These are phyloP conservation scores for Myopa testacea DNA, from an alignment of 2,888 invertebrate species.

Conservation along the genomic window DNA sequence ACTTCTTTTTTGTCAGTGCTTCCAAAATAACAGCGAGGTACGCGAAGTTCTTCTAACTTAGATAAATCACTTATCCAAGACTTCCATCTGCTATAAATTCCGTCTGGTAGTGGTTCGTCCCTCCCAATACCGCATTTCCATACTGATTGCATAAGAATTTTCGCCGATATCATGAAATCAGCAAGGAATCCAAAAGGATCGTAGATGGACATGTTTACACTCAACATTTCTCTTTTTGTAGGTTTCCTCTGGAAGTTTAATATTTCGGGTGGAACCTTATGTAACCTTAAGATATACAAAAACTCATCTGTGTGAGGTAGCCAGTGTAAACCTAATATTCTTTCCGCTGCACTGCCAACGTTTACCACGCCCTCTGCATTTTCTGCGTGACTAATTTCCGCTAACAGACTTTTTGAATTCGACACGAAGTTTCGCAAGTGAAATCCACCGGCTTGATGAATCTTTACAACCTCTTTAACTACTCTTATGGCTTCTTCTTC, in stretches of 20 bases:
- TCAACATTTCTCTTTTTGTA: conserved; percentile 10
- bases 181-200: neutral
- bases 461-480: neutral
- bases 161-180: too few relatives aligned
- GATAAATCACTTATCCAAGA: too few relatives aligned
- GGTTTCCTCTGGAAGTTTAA: neutral
- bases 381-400: neutral
- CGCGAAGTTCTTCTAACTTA: too few relatives aligned
- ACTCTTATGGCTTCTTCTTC: neutral
- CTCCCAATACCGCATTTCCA: too few relatives aligned
- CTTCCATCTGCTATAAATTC: too few relatives aligned
- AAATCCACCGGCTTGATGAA: conserved; percentile 1
- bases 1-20: too few relatives aligned
- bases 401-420: too few relatives aligned
- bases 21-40: too few relatives aligned
- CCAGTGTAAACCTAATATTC: conserved; percentile 11
- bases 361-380: neutral
- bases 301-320: neutral
- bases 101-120: too few relatives aligned
- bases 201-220: neutral
- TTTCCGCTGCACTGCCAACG: neutral
- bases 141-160: neutral
- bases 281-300: neutral
- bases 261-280: conserved; percentile 1
- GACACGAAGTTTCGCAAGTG: too few relatives aligned